Evolutionary conservation across 2,888 invertebrate genomes (phyloP).

Genomic region (Leucania comma): DNA sequence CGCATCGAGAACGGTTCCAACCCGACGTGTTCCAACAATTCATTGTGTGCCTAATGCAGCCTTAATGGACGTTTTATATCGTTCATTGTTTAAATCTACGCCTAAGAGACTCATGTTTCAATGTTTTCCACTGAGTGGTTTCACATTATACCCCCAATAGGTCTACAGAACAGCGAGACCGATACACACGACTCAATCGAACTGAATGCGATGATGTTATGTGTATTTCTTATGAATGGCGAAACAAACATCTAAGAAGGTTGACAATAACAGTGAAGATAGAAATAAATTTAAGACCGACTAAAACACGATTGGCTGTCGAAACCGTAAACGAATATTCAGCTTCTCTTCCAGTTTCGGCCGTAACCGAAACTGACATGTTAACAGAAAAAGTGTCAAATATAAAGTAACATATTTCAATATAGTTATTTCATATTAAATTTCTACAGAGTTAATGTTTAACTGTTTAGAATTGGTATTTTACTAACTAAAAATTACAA

Average conservation of each 20-base stretch:
- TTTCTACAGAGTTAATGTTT: too few species aligned
- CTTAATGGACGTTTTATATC: constrained; percentile 49
- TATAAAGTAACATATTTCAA: too few species aligned
- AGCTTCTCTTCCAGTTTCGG: too few species aligned
- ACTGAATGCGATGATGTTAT: constrained; percentile 10
- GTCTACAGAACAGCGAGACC: constrained; percentile 27
- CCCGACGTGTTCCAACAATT: constrained; percentile 16
- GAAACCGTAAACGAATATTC: too few species aligned
- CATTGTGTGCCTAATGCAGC: constrained; percentile 42
- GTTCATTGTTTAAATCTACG: constrained; percentile 58
- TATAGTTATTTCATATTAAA: too few species aligned
- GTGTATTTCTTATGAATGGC: not conserved
- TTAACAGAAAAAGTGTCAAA: too few species aligned
- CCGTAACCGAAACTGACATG: too few species aligned
- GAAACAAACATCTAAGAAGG: not conserved
- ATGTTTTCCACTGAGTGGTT: constrained; percentile 59
- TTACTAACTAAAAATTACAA: too few species aligned
- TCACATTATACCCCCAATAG: constrained; percentile 50
- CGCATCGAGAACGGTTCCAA: constrained; percentile 32
- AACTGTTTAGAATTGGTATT: too few species aligned
- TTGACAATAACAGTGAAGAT: not conserved
- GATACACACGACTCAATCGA: constrained; percentile 43
- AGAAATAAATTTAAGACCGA: not conserved
- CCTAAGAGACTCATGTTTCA: constrained; percentile 41
- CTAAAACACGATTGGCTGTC: too few species aligned